These are phyloP conservation scores for Leptobrachium leishanense DNA, from an alignment of 2,113 vertebrate genomes.

Conservation along the genomic window DNA sequence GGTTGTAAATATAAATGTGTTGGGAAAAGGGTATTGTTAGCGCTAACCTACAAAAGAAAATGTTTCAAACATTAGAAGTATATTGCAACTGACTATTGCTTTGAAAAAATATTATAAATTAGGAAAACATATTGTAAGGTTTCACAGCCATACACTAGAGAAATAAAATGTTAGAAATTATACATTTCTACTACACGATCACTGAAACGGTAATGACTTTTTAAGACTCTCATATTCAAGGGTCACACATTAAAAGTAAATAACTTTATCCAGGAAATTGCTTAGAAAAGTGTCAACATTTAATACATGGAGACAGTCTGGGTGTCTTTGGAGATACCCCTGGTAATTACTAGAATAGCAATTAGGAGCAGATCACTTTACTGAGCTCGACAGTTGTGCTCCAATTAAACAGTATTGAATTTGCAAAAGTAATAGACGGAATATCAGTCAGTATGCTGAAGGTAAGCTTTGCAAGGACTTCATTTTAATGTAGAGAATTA, in stretches of 20 bases:
- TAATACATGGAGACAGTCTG: slow-evolving; percentile 45
- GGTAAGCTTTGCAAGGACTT: not conserved
- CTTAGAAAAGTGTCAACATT: slow-evolving; percentile 40
- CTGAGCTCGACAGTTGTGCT: slow-evolving; percentile 33
- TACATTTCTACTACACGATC: slow-evolving; percentile 8
- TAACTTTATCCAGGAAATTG: slow-evolving; percentile 48
- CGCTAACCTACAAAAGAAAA: no score
- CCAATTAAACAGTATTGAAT: slow-evolving; percentile 39
- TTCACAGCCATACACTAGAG: slow-evolving; percentile 28
- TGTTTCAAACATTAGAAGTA: no score
- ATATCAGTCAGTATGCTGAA: slow-evolving; percentile 19
- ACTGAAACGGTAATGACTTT: slow-evolving; percentile 40
- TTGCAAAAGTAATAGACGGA: slow-evolving; percentile 18
- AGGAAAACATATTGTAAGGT: slow-evolving; percentile 26
- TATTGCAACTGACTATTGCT: not conserved
- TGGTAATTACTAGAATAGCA: slow-evolving; percentile 46
- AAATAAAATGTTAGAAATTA: slow-evolving; percentile 43
- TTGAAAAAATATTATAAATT: slow-evolving; percentile 15
- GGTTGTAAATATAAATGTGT: no score
- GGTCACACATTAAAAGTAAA: slow-evolving; percentile 45
- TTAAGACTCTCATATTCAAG: slow-evolving; percentile 32
- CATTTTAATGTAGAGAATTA: not conserved
- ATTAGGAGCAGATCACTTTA: slow-evolving; percentile 47
- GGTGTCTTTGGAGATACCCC: slow-evolving; percentile 36
- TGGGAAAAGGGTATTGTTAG: no score